Base-by-base conservation (phyloP, 2,113 vertebrate genomes). In the Falco punctatus region DNA sequence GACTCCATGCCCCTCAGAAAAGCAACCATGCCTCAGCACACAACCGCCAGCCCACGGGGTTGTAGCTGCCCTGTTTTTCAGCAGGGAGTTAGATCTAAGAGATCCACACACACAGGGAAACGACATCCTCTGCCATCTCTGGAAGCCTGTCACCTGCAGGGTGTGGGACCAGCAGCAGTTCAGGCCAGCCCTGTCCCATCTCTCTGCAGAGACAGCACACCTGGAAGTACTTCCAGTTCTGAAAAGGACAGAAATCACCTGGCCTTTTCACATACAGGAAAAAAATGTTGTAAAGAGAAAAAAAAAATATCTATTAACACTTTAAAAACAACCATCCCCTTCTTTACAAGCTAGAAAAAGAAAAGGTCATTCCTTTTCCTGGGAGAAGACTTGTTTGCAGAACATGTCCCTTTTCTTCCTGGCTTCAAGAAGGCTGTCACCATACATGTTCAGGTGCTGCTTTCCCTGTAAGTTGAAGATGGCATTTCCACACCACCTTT, bases 11-110 rank as follows among this genome's bases (percentile, higher is more conserved):
- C 33, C 46, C 52, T 46, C 1, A 0, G 58, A 33, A 80, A 58
- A 85, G 51, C 48, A 46, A 52, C 32, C 1, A 0, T 51, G 35
- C 30, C 49, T 69, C 28, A 54, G 35, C 26, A 38, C 1, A 2
- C 0, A 2, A 38, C 62, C 3, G 3, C 1, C 1, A 33, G 14
- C 33, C 46, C 40, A 7, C 1, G 14, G 28, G 46, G 13, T 32
- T 57, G 82, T 24, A 54, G 61, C 46, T 67, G 42, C 23, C 15
- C 20, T 24, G 35, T 30, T 51, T 64, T 57, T 42, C 30, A 82
- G 55, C 38, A 51, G 27, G 42, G 30, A 57, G 77, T 42, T 62
- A 32, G 42, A 42, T 11, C 67, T 7, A 81, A 74, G 54, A 0
- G 2, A 38, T 67, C 7, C 16, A 15, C 59, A 0, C 28, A 12